Percentiles rank a stretch among this genome's conserved stretches.
phyloP scores from a whole-genome alignment of 1,140 invertebrate genomes.

The Aricia agestis region DNA sequence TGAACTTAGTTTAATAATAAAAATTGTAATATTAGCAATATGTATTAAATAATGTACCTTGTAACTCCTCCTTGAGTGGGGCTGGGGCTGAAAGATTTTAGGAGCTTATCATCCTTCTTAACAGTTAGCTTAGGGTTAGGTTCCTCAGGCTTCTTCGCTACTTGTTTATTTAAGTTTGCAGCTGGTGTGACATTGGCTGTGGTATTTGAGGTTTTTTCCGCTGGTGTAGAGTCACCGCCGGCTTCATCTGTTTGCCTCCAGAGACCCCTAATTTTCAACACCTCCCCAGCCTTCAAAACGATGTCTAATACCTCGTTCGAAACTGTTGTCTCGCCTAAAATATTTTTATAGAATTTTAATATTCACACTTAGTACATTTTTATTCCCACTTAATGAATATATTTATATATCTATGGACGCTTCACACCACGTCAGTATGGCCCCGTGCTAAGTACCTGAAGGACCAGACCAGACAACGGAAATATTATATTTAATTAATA shows the following conservation, averaged over 20 bases:
- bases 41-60: conserved; percentile 34
- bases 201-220: conserved; percentile 47
- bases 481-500: too few species aligned
- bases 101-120: conserved; percentile 74
- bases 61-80: conserved; percentile 47
- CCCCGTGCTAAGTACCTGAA: too few species aligned
- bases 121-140: conserved; percentile 64
- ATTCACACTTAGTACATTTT: background rate
- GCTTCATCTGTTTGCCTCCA: conserved; percentile 79
- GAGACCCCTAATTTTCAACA: conserved; percentile 85
- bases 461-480: too few species aligned
- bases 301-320: conserved; percentile 88
- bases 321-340: conserved; percentile 85
- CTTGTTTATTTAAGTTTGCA: conserved; percentile 40
- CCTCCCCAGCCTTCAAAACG: conserved; percentile 86
- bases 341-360: too few species aligned
- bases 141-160: conserved; percentile 58
- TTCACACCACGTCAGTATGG: too few species aligned
- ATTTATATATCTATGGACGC: too few species aligned
- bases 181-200: conserved; percentile 17
- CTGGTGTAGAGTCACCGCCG: conserved; percentile 44
- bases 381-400: conserved; percentile 14
- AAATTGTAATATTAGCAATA: too few species aligned
- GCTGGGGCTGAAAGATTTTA: conserved; percentile 63
- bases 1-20: too few species aligned